Evolutionary conservation across 2,888 invertebrate genomes (phyloP).

Genomic region (Drosophila trichaetosa): DNA sequence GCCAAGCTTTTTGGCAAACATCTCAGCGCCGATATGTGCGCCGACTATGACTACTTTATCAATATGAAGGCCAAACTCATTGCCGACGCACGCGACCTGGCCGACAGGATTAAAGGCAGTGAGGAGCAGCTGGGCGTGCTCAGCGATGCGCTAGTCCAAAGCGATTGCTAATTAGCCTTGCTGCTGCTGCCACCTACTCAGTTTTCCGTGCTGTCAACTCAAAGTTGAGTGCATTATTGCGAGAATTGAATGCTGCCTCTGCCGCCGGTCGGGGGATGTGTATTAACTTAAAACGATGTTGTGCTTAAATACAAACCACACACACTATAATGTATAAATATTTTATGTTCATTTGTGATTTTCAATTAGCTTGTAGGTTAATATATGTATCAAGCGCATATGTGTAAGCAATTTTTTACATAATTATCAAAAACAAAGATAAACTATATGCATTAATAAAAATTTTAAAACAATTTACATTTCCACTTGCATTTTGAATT

Average conservation of each 20-base stretch:
- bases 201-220: constrained; percentile 79
- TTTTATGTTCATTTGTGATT: constrained; percentile 80
- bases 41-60: constrained; percentile 93
- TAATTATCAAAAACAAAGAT: constrained; percentile 78
- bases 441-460: constrained; percentile 75
- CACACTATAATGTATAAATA: constrained; percentile 78
- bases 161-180: constrained; percentile 82
- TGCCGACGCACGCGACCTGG: constrained; percentile 92
- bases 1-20: constrained; percentile 90
- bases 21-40: constrained; percentile 90
- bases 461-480: constrained; percentile 44
- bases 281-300: constrained; percentile 76
- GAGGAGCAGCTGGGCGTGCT: constrained; percentile 92
- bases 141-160: constrained; percentile 84
- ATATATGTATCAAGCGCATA: constrained; percentile 75
- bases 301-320: constrained; percentile 68
- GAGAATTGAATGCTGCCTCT: constrained; percentile 60
- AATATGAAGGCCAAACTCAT: constrained; percentile 94
- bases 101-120: constrained; percentile 92
- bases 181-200: constrained; percentile 23
- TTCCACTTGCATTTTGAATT: constrained; percentile 8
- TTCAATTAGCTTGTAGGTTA: constrained; percentile 75
- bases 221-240: constrained; percentile 72
- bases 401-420: constrained; percentile 74
- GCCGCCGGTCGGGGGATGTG: constrained; percentile 57